Conservation (phyloP, 2,888 invertebrate species). For the Drosophila gaucha region DNA sequence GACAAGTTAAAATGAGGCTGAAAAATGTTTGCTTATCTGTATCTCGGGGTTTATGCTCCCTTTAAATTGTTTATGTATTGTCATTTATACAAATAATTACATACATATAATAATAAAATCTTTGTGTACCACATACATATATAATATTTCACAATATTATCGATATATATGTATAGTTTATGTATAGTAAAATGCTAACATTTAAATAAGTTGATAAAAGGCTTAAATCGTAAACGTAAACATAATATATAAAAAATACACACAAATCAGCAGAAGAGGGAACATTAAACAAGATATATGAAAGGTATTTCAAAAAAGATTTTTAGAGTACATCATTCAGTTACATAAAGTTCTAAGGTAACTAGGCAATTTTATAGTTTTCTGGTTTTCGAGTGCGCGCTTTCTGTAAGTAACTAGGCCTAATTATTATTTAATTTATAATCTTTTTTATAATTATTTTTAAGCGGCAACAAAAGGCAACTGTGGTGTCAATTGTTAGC, state of each 20-base stretch:
- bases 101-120: conserved; percentile 66
- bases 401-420: conserved; percentile 63
- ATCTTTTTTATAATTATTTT: conserved; percentile 18
- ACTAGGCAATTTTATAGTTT: conserved; percentile 40
- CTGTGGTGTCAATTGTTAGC: conserved; percentile 42
- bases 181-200: conserved; percentile 53
- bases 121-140: conserved; percentile 66
- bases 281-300: conserved; percentile 16
- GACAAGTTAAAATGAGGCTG: conserved; percentile 30
- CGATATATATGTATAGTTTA: conserved; percentile 16
- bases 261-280: conserved; percentile 33
- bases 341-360: conserved; percentile 38
- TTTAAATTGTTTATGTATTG: conserved; percentile 41
- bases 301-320: not conserved
- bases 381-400: conserved; percentile 56
- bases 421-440: conserved; percentile 43
- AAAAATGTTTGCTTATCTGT: conserved; percentile 23
- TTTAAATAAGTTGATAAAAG: conserved; percentile 61
- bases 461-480: conserved; percentile 59
- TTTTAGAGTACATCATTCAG: conserved; percentile 26
- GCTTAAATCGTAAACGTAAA: conserved; percentile 65
- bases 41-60: not conserved
- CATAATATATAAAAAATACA: conserved; percentile 46
- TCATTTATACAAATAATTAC: conserved; percentile 55
- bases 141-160: conserved; percentile 76